A percentile compares a stretch with the other conserved stretches of the same genome.
Evolutionary conservation across 2,797 vertebrate genomes (phyloP).

Genomic region (Hyperoplus immaculatus): DNA sequence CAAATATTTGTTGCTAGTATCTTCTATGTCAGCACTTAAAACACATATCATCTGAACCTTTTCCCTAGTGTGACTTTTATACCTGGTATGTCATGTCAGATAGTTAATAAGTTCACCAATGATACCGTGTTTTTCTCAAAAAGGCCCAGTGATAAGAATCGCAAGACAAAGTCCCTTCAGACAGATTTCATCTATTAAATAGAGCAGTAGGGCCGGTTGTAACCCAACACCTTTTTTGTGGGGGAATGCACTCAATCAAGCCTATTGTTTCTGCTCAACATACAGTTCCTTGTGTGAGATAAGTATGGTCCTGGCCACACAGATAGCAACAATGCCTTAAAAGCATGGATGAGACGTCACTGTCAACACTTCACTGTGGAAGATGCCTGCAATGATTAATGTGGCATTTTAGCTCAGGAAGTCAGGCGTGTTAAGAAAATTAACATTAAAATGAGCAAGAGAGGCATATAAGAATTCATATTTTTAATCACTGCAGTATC

Average conservation of each 20-base stretch:
- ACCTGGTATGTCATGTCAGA: constrained; percentile 34
- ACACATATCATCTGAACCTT: background rate
- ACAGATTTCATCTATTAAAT: constrained; percentile 85
- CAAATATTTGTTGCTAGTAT: background rate
- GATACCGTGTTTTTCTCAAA: constrained; percentile 70
- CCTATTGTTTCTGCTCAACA: constrained; percentile 88
- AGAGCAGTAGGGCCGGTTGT: constrained; percentile 63
- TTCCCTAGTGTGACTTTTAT: background rate
- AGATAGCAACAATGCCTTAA: constrained; percentile 86
- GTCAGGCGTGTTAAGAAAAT: constrained; percentile 6
- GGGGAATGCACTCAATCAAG: constrained; percentile 88
- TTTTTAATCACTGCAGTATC: background rate
- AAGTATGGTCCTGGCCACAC: constrained; percentile 77
- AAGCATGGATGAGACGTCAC: constrained; percentile 81
- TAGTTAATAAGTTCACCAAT: constrained; percentile 73
- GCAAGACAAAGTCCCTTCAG: constrained; percentile 50
- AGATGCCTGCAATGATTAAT: constrained; percentile 73
- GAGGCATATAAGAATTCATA: background rate
- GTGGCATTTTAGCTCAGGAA: background rate
- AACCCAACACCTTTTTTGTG: constrained; percentile 82
- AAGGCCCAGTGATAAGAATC: constrained; percentile 75
- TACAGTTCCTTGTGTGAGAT: constrained; percentile 87
- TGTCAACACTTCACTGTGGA: constrained; percentile 76
- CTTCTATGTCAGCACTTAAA: background rate
- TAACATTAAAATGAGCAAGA: background rate